These are phyloP conservation scores for Alloscopus bannaensis DNA, from an alignment of 2,888 invertebrate genomes.

Conservation along the genomic window DNA sequence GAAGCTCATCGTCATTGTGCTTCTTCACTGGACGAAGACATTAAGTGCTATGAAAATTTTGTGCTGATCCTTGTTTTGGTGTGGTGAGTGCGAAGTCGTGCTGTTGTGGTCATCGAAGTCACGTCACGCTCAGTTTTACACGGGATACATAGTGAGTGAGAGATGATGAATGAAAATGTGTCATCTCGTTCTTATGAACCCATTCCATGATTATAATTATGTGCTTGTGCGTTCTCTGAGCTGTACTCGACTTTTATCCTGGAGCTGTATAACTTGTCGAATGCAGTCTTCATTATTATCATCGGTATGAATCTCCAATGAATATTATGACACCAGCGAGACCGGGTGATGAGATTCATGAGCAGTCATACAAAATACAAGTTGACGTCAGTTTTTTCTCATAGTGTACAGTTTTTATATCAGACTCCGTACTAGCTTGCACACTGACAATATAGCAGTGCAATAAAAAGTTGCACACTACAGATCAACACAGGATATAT, in stretches of 20 bases:
- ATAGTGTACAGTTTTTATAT: no score
- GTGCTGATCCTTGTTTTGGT: slow-evolving; percentile 7
- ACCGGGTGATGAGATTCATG: no score
- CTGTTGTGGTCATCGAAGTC: slow-evolving; percentile 45
- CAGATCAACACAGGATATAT: no score
- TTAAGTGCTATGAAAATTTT: slow-evolving; percentile 9
- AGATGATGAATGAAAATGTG: slow-evolving; percentile 40
- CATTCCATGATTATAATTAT: slow-evolving; percentile 36
- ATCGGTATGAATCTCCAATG: no score
- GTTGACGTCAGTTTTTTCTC: no score
- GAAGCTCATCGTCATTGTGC: neutral
- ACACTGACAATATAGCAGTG: no score
- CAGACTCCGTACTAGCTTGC: no score
- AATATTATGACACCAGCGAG: no score
- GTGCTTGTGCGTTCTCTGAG: slow-evolving; percentile 4
- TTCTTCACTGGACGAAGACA: slow-evolving; percentile 36
- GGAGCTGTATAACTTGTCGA: neutral
- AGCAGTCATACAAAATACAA: no score
- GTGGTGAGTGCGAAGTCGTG: slow-evolving; percentile 19
- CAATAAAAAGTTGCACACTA: no score
- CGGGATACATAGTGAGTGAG: neutral
- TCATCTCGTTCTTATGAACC: slow-evolving; percentile 30
- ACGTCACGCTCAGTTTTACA: slow-evolving; percentile 23
- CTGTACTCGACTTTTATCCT: no score
- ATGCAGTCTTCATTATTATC: neutral